phyloP scores from a whole-genome alignment of 1,140 invertebrate genomes.

The Bombus pyrosoma region DNA sequence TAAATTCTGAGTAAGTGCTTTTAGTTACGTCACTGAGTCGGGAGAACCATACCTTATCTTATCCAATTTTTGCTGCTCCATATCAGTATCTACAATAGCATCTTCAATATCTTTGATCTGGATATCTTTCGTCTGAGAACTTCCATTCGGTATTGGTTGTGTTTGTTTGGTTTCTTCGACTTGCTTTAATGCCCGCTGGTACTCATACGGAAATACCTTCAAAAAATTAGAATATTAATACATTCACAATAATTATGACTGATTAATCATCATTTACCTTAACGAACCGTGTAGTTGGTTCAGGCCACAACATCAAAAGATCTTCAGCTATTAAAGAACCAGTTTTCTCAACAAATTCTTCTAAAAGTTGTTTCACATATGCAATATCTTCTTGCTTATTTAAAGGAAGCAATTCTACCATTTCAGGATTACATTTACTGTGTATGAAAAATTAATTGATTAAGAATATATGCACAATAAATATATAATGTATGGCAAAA shows the following conservation, averaged over 20 bases:
- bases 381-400: conserved; percentile 91
- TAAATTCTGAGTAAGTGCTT: too few species aligned
- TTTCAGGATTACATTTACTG: conserved; percentile 94
- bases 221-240: background rate
- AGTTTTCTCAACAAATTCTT: conserved; percentile 95
- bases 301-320: conserved; percentile 92
- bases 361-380: conserved; percentile 90
- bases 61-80: conserved; percentile 93
- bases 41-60: conserved; percentile 88
- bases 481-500: background rate
- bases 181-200: conserved; percentile 94
- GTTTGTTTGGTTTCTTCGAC: conserved; percentile 84
- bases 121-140: conserved; percentile 75
- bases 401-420: conserved; percentile 93
- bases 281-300: conserved; percentile 90
- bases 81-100: conserved; percentile 88
- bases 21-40: too few species aligned
- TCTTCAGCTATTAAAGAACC: conserved; percentile 92
- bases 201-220: conserved; percentile 97
- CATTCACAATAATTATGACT: background rate
- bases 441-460: conserved; percentile 57
- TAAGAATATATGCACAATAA: background rate
- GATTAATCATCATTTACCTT: conserved; percentile 85
- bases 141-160: conserved; percentile 76
- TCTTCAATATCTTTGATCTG: conserved; percentile 94